A percentile compares a stretch with the other conserved stretches of the same genome.
phyloP scores from a whole-genome alignment of 1,140 invertebrate genomes.

The Lasioglossum baleicum region DNA sequence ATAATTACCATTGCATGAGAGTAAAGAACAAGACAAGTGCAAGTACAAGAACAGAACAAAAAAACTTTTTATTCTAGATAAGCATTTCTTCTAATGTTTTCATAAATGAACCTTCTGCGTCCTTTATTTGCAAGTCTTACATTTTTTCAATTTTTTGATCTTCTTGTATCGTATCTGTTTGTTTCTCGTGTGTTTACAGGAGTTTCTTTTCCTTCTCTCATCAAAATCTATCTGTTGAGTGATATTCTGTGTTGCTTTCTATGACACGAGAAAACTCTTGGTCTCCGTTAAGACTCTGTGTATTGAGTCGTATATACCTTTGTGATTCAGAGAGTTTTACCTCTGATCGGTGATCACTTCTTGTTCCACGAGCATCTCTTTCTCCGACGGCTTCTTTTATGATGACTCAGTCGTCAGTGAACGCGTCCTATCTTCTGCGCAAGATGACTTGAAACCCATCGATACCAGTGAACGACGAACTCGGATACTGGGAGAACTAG shows the following conservation, averaged over 20 bases:
- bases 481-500: conserved; percentile 20
- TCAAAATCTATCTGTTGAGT: not conserved
- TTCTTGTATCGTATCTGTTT: too few species aligned
- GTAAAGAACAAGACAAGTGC: too few species aligned
- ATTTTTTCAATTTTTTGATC: too few species aligned
- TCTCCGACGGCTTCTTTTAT: not conserved
- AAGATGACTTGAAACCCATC: not conserved
- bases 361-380: not conserved
- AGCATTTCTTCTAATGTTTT: too few species aligned
- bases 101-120: too few species aligned
- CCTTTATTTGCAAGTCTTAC: too few species aligned
- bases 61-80: too few species aligned
- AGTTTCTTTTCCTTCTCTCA: not conserved
- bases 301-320: not conserved
- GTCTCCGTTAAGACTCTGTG: not conserved
- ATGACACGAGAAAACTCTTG: not conserved
- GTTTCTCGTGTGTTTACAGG: too few species aligned
- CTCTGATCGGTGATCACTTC: not conserved
- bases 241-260: not conserved
- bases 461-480: conserved; percentile 23
- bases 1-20: too few species aligned
- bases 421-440: not conserved
- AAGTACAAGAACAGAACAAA: too few species aligned
- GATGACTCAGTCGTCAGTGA: not conserved
- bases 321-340: not conserved